Evolutionary conservation across 2,888 invertebrate genomes (phyloP).

Genomic region (Tachina fera): DNA sequence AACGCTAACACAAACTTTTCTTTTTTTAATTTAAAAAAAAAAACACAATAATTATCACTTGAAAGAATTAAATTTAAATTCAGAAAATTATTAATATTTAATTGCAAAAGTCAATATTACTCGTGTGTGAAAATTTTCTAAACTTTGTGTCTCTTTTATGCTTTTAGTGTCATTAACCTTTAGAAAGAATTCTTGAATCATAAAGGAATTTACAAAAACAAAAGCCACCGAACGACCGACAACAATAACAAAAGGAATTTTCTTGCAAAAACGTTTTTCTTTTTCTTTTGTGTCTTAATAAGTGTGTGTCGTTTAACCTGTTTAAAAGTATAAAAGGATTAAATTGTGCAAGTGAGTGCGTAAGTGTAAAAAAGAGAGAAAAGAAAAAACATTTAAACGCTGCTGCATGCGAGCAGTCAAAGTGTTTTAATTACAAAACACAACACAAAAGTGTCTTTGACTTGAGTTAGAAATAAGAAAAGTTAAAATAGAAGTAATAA

Average conservation of each 20-base stretch:
- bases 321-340: constrained; percentile 10
- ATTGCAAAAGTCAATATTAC: constrained; percentile 8
- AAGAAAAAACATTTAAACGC: background rate
- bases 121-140: background rate
- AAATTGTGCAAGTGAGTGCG: background rate
- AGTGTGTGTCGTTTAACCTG: background rate
- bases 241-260: constrained; percentile 28
- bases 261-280: constrained; percentile 5
- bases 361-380: background rate
- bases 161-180: constrained; percentile 25
- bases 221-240: constrained; percentile 4
- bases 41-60: constrained; percentile 9
- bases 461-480: background rate
- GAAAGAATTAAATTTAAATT: background rate
- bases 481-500: background rate
- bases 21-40: constrained; percentile 3
- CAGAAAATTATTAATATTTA: background rate
- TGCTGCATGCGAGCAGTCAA: background rate
- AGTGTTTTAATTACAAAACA: constrained; percentile 42
- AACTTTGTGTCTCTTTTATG: constrained; percentile 7
- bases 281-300: background rate
- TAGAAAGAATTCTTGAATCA: background rate
- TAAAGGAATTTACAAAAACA: constrained; percentile 10
- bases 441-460: constrained; percentile 43
- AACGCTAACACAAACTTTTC: constrained; percentile 1